phyloP scores from a whole-genome alignment of 2,888 invertebrate species.

The Tetranychus piercei region DNA sequence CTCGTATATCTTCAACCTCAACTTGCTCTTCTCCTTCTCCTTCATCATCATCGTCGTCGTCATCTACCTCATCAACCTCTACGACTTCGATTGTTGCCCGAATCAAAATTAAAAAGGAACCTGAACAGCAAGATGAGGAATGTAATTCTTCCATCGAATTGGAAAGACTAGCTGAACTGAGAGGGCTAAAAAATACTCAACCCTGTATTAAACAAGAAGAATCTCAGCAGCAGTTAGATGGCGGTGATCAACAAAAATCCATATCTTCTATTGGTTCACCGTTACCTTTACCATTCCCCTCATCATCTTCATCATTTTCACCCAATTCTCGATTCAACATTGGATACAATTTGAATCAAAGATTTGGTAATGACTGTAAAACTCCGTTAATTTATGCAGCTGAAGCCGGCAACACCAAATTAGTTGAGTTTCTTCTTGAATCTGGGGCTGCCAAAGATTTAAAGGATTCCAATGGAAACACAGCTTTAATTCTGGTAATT shows the following conservation, averaged over 20 bases:
- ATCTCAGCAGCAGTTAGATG: neutral
- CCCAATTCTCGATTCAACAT: neutral
- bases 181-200: neutral
- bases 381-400: conserved; percentile 11
- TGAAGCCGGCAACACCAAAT: conserved; percentile 26
- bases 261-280: neutral
- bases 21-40: too few relatives aligned
- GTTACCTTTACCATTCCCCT: neutral
- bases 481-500: conserved; percentile 32
- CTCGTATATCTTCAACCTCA: too few relatives aligned
- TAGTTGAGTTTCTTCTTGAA: conserved; percentile 30
- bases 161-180: neutral
- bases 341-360: neutral
- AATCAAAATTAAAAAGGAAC: neutral
- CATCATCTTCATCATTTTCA: neutral
- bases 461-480: conserved; percentile 30
- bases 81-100: neutral
- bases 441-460: conserved; percentile 32
- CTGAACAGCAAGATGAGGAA: neutral
- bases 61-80: neutral
- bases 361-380: neutral
- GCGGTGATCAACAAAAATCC: neutral
- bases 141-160: neutral
- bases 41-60: neutral
- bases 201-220: neutral